Conservation (phyloP, 1,140 invertebrate species). For the Triops longicaudatus region DNA sequence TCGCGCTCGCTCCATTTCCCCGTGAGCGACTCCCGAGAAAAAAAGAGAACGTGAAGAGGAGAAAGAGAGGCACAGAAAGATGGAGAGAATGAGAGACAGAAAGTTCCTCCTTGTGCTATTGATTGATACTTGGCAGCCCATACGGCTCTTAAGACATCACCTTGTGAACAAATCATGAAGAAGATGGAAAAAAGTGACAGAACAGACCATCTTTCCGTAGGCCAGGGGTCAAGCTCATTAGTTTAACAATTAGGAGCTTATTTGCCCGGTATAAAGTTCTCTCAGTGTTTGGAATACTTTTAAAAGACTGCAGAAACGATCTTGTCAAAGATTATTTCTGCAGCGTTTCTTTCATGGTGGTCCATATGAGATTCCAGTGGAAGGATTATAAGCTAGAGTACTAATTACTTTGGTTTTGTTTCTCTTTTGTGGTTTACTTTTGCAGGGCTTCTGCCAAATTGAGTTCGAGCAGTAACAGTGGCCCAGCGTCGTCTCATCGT, state of each 20-base stretch:
- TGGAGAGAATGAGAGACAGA: constrained; percentile 16
- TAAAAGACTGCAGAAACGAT: neutral
- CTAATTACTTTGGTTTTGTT: constrained; percentile 32
- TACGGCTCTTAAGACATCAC: neutral
- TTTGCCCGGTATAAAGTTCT: neutral
- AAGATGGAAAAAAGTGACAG: neutral
- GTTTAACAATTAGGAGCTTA: neutral
- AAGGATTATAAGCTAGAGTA: neutral
- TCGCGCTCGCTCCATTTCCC: neutral
- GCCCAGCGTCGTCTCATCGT: constrained; percentile 46
- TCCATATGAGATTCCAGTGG: neutral
- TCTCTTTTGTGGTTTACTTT: constrained; percentile 33
- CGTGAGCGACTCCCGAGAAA: neutral
- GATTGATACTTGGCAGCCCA: constrained; percentile 21
- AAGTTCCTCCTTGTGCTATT: neutral
- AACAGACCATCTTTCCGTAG: neutral
- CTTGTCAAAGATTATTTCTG: no score
- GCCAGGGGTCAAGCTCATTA: constrained; percentile 19
- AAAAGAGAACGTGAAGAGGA: constrained; percentile 17
- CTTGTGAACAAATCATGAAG: constrained; percentile 19
- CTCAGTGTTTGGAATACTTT: neutral
- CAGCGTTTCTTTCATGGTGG: constrained; percentile 1
- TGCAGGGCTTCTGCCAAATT: constrained; percentile 51
- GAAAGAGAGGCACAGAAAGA: constrained; percentile 18
- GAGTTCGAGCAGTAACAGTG: constrained; percentile 34